phyloP scores from a whole-genome alignment of 2,888 invertebrate genomes.

The Phalera bucephala region DNA sequence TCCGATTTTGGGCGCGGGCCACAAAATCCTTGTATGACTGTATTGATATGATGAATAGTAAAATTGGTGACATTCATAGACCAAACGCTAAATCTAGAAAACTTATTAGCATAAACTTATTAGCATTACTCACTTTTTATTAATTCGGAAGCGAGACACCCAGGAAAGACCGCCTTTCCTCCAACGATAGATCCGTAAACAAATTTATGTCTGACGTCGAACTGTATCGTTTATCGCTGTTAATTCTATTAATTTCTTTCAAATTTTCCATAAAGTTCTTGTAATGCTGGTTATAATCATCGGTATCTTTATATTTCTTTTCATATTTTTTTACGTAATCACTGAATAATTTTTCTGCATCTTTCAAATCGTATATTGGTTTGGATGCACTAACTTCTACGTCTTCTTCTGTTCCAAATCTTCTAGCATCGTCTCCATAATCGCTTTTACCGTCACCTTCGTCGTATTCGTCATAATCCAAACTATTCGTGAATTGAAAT shows the following conservation, averaged over 20 bases:
- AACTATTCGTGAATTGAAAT: constrained; percentile 19
- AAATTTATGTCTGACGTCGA: constrained; percentile 49
- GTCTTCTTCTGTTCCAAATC: constrained; percentile 10
- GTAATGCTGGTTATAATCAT: constrained; percentile 45
- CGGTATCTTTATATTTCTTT: constrained; percentile 47
- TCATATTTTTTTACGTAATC: constrained; percentile 46
- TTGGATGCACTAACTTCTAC: constrained; percentile 24
- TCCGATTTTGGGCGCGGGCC: no score
- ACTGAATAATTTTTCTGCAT: constrained; percentile 48
- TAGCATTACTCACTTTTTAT: no score
- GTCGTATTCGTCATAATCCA: constrained; percentile 16
- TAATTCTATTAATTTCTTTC: constrained; percentile 52
- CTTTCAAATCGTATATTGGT: constrained; percentile 49
- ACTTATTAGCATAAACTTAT: no score
- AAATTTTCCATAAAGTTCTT: constrained; percentile 49
- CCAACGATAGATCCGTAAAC: constrained; percentile 48
- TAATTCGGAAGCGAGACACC: neutral
- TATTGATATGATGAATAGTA: no score
- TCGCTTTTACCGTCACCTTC: constrained; percentile 11
- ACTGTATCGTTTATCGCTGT: constrained; percentile 33
- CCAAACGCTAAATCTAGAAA: no score
- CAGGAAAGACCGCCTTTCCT: constrained; percentile 21
- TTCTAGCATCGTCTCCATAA: constrained; percentile 9
- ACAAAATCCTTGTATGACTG: no score
- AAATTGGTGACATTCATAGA: no score